phyloP scores from a whole-genome alignment of 2,113 vertebrate genomes.

The Gallinago jamesoni region DNA sequence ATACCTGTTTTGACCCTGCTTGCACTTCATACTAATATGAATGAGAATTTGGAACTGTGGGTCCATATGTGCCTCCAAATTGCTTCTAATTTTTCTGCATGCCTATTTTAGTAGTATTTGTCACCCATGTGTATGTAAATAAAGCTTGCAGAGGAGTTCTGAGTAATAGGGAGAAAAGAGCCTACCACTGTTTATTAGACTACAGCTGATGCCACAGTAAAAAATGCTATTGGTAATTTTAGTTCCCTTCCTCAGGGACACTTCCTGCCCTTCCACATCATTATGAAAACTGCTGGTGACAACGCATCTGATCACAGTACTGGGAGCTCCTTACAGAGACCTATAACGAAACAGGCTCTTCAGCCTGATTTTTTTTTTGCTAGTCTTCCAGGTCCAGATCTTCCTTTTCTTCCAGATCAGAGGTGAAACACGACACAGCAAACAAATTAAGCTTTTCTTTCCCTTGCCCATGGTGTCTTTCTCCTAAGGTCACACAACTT shows the following conservation, averaged over 20 bases:
- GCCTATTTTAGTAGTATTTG: conserved; percentile 55
- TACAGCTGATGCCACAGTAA: conserved; percentile 48
- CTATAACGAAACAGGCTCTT: background rate
- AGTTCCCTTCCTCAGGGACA: conserved; percentile 30
- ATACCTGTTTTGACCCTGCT: conserved; percentile 28
- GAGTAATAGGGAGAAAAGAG: conserved; percentile 57
- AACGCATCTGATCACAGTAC: background rate
- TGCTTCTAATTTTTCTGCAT: conserved; percentile 25
- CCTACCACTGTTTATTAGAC: conserved; percentile 40
- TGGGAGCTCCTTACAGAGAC: background rate
- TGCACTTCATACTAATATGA: background rate
- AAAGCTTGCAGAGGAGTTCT: conserved; percentile 53
- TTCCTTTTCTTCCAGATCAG: background rate
- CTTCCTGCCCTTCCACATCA: conserved; percentile 20
- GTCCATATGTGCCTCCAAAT: conserved; percentile 30
- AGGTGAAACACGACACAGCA: background rate
- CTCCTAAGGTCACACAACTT: background rate
- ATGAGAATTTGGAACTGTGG: conserved; percentile 2
- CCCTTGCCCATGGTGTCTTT: background rate
- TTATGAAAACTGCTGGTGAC: conserved; percentile 34
- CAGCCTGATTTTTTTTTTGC: background rate
- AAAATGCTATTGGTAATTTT: conserved; percentile 37
- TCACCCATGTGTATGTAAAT: conserved; percentile 57
- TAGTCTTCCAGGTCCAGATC: background rate
- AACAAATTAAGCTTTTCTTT: background rate